Conservation (phyloP, 2,888 invertebrate genomes). For the Dasypogon diadema region DNA sequence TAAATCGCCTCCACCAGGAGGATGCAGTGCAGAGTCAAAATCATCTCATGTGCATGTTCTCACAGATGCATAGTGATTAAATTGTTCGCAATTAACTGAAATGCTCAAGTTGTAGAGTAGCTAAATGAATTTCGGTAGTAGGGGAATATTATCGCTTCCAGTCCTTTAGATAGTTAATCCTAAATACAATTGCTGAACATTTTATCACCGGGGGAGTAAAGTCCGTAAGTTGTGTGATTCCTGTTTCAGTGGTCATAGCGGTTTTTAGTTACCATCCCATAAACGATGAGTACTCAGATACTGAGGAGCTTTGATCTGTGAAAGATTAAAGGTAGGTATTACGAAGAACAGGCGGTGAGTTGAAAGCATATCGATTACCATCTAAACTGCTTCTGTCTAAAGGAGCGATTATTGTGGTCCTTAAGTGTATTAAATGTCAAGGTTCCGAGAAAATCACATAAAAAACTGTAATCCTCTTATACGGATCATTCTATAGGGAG, state of each 20-base stretch:
- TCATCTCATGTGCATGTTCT: background rate
- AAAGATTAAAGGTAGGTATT: constrained; percentile 21
- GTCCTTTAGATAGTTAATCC: background rate
- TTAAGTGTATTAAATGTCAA: constrained; percentile 35
- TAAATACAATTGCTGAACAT: background rate
- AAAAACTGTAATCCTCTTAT: constrained; percentile 23
- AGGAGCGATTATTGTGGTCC: constrained; percentile 11
- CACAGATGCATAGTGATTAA: background rate
- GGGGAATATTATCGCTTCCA: too few relatives aligned
- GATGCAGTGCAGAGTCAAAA: background rate
- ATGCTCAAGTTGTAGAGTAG: too few relatives aligned
- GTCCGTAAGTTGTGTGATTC: background rate
- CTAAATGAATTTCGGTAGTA: too few relatives aligned
- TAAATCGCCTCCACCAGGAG: constrained; percentile 3
- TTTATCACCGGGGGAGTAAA: background rate
- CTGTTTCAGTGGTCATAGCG: background rate
- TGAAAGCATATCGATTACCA: constrained; percentile 13
- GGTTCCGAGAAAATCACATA: background rate
- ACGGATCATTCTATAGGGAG: background rate
- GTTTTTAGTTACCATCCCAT: background rate
- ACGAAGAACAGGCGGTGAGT: background rate
- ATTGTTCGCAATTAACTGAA: too few relatives aligned
- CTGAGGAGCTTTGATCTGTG: background rate
- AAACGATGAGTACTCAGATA: background rate
- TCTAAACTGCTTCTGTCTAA: constrained; percentile 2